Conservation (phyloP, 1,140 invertebrate species). For the Paracyclopina nana region DNA sequence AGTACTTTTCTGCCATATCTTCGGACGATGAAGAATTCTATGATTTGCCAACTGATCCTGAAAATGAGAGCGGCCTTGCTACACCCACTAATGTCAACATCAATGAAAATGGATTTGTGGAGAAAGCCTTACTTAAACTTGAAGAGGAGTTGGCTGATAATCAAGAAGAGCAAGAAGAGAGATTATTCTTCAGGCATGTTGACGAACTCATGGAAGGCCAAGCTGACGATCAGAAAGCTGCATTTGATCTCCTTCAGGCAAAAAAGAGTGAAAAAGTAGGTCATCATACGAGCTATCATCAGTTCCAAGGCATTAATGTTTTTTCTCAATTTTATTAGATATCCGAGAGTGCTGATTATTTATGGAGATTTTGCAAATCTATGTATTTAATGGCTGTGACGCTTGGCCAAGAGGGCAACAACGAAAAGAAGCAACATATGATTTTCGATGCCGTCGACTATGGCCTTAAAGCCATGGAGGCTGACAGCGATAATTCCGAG, state of each 20-base stretch:
- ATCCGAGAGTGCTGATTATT: constrained; percentile 27
- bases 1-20: not conserved
- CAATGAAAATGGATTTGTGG: too few species aligned
- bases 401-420: constrained; percentile 28
- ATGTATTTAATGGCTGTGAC: constrained; percentile 34
- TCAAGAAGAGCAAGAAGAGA: too few species aligned
- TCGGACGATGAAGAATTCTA: not conserved
- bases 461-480: constrained; percentile 36
- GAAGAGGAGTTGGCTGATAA: too few species aligned
- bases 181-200: too few species aligned
- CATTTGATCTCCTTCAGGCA: too few species aligned
- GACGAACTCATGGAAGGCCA: constrained; percentile 2
- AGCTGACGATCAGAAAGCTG: too few species aligned
- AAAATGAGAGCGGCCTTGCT: too few species aligned
- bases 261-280: too few species aligned
- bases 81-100: too few species aligned
- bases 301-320: not conserved
- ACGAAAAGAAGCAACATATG: constrained; percentile 32
- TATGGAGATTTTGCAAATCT: constrained; percentile 46
- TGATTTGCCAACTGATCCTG: not conserved
- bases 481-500: constrained; percentile 34
- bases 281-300: too few species aligned
- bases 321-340: not conserved
- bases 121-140: too few species aligned
- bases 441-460: constrained; percentile 38